Evolutionary conservation across 2,113 vertebrate genomes (phyloP), one percentile per base, ranked within the genome.

Genomic region (Channa argus): DNA sequence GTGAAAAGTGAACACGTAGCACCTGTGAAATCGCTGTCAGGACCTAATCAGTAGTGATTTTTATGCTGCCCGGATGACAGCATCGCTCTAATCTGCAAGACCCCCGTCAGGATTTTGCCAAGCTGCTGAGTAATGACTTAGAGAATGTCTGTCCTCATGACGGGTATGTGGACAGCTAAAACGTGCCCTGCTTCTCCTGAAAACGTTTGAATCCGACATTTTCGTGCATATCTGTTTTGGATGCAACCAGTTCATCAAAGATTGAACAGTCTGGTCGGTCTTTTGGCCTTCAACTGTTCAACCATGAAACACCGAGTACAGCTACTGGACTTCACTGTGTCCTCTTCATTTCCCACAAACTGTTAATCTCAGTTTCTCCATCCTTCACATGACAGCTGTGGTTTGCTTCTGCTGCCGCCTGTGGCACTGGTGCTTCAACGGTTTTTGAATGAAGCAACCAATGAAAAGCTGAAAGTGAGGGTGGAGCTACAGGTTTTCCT

Each of bases 41-140:
- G 45, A 37, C 24, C 38, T 8, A 5, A 2, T 24, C 44, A 10
- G 0, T 41, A 14, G 39, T 41, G 51, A 51, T 50, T 38, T 15
- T 6, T 13, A 5, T 10, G 12, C 38, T 0, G 6, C 8, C 6
- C 11, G 8, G n/a, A 2, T 37, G 52, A 33, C 36, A 2, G 46
- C 55, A 33, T 7, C 5, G 54, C 46, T 46, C 3, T 46, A 2
- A 39, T 59, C 36, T 50, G 49, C 11, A 13, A 37, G 33, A 11
- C 14, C 10, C 4, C 6, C 1, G 49, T 12, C 24, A 14, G 56
- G 60, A 70, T 74, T 67, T 53, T 5, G 44, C 56, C 13, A 9
- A 56, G 76, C 73, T 58, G 72, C 76, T 80, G 87, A 85, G 83
- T 85, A 82, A 86, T 74, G 74, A 66, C 74, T 65, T 43, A 6